Conservation (phyloP, 2,113 vertebrate species). For the Okapia johnstoni region DNA sequence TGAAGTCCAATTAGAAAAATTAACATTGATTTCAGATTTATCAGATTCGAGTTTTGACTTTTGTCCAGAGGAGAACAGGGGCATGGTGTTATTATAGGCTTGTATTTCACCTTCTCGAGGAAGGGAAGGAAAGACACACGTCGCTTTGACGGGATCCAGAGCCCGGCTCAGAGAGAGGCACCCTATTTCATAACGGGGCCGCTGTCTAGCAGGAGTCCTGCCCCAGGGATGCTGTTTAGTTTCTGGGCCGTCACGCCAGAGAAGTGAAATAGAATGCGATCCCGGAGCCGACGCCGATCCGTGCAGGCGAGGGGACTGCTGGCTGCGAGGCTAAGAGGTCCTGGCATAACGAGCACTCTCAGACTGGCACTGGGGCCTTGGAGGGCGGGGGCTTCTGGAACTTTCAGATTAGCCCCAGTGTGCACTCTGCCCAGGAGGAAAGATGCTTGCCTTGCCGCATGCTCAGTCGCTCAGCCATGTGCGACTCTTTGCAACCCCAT, state of each 20-base stretch:
- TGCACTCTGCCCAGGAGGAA: neutral
- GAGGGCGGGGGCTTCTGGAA: neutral
- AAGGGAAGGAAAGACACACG: slow-evolving; percentile 77
- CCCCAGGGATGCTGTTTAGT: neutral
- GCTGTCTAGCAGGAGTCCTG: slow-evolving; percentile 56
- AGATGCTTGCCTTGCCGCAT: neutral
- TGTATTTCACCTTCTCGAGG: slow-evolving; percentile 77
- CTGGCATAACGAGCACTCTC: neutral
- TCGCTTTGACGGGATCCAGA: slow-evolving; percentile 79
- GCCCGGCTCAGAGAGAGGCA: slow-evolving; percentile 71
- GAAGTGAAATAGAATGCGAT: neutral
- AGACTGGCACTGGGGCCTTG: neutral
- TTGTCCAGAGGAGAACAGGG: slow-evolving; percentile 81
- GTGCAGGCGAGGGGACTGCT: neutral
- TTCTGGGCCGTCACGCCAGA: neutral
- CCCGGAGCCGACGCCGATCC: accelerated
- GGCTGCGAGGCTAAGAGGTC: neutral
- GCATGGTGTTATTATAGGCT: slow-evolving; percentile 77
- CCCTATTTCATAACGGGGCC: slow-evolving; percentile 75
- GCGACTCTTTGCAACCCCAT: neutral
- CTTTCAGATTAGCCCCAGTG: neutral
- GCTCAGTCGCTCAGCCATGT: neutral
- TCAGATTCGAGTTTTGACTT: slow-evolving; percentile 81
- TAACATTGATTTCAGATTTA: slow-evolving; percentile 74
- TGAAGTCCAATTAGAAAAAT: slow-evolving; percentile 81